Percentiles rank a stretch among this genome's conserved stretches.
Evolutionary conservation across 2,113 vertebrate species (phyloP).

Genomic region (Pteropus alecto): DNA sequence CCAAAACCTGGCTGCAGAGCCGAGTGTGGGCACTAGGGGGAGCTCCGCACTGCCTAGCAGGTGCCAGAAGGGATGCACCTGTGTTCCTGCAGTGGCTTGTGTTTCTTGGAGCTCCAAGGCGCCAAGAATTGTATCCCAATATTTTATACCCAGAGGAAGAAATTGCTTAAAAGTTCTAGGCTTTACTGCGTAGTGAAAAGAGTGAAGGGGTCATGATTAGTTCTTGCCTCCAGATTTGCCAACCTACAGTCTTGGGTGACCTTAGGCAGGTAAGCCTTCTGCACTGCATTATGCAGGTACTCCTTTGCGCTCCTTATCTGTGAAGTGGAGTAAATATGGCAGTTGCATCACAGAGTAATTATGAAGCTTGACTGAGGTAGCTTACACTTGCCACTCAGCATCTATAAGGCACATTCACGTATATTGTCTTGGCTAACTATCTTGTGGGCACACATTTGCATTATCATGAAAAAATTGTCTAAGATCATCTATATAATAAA

Average conservation of each 20-base stretch:
- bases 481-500: background rate
- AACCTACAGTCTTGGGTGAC: background rate
- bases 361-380: background rate
- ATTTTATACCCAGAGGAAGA: background rate
- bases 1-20: background rate
- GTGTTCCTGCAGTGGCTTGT: background rate
- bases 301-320: background rate
- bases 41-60: background rate
- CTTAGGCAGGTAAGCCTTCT: background rate
- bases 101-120: background rate
- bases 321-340: fast-evolving
- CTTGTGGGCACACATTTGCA: background rate
- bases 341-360: background rate
- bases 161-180: background rate
- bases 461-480: background rate
- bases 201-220: background rate
- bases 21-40: background rate
- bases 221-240: background rate
- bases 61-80: fast-evolving
- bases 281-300: background rate
- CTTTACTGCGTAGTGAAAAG: background rate
- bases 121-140: too few relatives aligned
- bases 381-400: fast-evolving
- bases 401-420: background rate
- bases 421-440: background rate